Evolutionary conservation across 2,113 vertebrate genomes (phyloP).

Genomic region (Emydura subglobosa): DNA sequence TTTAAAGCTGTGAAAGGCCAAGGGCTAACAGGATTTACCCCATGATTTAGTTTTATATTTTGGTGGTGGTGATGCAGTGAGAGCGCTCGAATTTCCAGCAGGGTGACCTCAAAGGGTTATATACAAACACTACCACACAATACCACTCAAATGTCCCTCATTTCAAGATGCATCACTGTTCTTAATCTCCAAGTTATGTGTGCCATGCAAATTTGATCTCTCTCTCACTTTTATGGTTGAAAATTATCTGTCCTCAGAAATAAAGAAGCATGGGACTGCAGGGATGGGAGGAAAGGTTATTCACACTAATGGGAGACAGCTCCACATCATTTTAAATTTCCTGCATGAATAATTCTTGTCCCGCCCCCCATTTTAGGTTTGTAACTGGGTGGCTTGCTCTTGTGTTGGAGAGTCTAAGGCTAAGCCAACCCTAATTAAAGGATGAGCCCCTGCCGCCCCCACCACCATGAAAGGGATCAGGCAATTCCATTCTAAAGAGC

Average conservation of each 20-base stretch:
- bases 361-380: accelerated
- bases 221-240: neutral
- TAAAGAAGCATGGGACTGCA: neutral
- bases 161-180: neutral
- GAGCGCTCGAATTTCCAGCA: neutral
- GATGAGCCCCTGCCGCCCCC: too few relatives aligned
- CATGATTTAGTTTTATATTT: neutral
- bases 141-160: neutral
- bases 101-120: neutral
- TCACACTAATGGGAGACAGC: too few relatives aligned
- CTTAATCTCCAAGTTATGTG: neutral
- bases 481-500: too few relatives aligned
- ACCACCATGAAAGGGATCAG: too few relatives aligned
- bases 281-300: neutral
- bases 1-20: accelerated
- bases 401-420: too few relatives aligned
- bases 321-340: neutral
- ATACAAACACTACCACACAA: neutral
- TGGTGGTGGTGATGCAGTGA: neutral
- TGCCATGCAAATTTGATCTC: neutral
- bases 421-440: too few relatives aligned
- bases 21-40: neutral
- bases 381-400: too few relatives aligned
- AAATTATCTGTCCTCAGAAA: neutral
- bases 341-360: neutral